Base-by-base conservation (phyloP, 2,797 vertebrate genomes). In the Limnodromus scolopaceus region DNA sequence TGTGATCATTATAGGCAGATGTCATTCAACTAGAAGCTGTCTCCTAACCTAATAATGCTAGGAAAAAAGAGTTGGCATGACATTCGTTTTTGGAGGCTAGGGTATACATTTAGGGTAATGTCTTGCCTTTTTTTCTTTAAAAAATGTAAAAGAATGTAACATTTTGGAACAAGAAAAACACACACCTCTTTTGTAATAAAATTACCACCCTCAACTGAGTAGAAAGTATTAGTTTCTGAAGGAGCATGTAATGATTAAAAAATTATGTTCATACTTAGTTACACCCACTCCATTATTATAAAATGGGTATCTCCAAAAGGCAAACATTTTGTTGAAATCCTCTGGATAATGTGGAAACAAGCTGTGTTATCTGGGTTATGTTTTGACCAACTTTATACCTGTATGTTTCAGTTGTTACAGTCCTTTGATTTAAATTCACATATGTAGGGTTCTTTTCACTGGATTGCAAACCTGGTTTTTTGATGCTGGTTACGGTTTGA, bases 1-100 rank as follows among this genome's bases (percentile, higher is more conserved):
- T 87, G 58, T 95, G 84, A 85, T 96, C 72, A 58, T 97, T 96
- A 84, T 41, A 87, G 76, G 80, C 77, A 13, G 71, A 57, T 81
- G 71, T 68, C 74, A 81, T 87, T 75, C 68, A 90, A 85, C 86
- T 93, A 75, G 91, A 93, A 96, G 70, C 41, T 70, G 65, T 61
- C 55, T 58, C 74, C 66, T 78, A 92, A 89, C 55, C 58, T 84
- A 96, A 76, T 87, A 93, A 61, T 46, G 95, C 24, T 43, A 53
- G 34, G 51, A 97, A 90, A 89, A 97, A 89, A 90, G 71, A 97
- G 24, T 38, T 95, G 87, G 39, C 60, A 30, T 69, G 57, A 78
- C 58, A 86, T 77, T 96, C 85, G 93, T 95, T 87, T 96, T 97
- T 70, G 69, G 30, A 92, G 65, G 88, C 74, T 84, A 72, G 57